phyloP scores from a whole-genome alignment of 2,113 vertebrate species.

The Zapus hudsonius region DNA sequence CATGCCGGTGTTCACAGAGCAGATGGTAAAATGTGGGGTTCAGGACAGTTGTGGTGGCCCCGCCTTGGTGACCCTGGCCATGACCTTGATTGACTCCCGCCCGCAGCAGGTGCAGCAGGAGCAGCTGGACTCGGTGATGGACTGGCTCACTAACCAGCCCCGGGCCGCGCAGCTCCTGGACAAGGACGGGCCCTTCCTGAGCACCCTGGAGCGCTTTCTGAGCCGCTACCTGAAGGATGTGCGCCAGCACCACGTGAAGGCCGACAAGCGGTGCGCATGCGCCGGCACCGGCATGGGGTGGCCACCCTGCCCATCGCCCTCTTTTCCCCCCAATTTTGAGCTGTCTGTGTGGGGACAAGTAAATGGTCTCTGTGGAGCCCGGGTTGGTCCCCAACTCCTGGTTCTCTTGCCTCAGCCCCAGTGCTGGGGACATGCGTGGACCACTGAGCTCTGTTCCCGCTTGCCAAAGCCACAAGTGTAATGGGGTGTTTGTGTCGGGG shows the following conservation, averaged over 20 bases:
- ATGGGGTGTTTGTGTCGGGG: too few relatives aligned
- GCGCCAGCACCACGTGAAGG: conserved; percentile 94
- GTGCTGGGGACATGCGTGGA: too few relatives aligned
- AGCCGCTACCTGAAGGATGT: conserved; percentile 97
- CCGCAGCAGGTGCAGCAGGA: conserved; percentile 95
- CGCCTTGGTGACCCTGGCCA: accelerated
- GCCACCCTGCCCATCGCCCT: too few relatives aligned
- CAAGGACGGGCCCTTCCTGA: conserved; percentile 95
- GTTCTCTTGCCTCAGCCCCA: background rate
- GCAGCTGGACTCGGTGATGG: conserved; percentile 94
- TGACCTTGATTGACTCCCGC: background rate
- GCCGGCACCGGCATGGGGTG: background rate
- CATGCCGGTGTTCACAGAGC: conserved; percentile 96
- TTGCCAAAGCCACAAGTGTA: background rate
- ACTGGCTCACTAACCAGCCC: conserved; percentile 96
- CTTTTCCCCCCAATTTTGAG: too few relatives aligned
- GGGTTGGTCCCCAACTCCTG: background rate
- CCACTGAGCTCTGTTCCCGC: too few relatives aligned
- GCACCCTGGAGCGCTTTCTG: conserved; percentile 94
- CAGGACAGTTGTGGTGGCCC: accelerated
- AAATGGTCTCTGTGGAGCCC: background rate
- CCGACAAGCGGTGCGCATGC: conserved; percentile 93
- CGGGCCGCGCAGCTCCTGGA: conserved; percentile 96
- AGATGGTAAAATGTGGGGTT: conserved; percentile 90
- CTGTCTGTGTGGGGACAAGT: too few relatives aligned